Conservation (phyloP, 2,113 vertebrate genomes). For the Toxotes chatareus region DNA sequence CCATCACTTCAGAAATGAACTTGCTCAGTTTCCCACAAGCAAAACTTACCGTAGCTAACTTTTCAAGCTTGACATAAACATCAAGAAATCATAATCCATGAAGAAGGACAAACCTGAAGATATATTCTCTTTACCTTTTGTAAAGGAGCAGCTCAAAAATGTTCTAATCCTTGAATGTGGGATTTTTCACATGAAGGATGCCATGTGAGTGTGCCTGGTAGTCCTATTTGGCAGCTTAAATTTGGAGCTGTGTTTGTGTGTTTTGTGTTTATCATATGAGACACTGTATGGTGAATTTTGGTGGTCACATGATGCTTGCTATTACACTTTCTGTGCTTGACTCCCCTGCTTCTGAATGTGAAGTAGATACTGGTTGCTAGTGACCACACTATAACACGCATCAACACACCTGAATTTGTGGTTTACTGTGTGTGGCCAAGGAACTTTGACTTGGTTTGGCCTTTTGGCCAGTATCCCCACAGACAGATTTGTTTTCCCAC, state of each 20-base stretch:
- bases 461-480: conserved; percentile 57
- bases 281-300: conserved; percentile 12
- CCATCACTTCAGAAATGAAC: not conserved
- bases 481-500: conserved; percentile 54
- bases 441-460: conserved; percentile 67
- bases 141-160: not conserved
- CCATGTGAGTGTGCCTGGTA: not conserved
- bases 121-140: not conserved
- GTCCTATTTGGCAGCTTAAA: not conserved
- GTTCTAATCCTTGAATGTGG: not conserved
- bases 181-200: not conserved
- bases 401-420: conserved; percentile 72
- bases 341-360: conserved; percentile 26
- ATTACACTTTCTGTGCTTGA: conserved; percentile 15
- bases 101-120: not conserved
- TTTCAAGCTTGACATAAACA: not conserved
- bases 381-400: conserved; percentile 78
- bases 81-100: not conserved
- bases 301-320: conserved; percentile 6
- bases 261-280: not conserved
- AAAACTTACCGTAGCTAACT: no score
- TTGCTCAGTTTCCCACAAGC: not conserved
- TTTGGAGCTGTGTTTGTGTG: not conserved
- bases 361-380: conserved; percentile 49
- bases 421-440: conserved; percentile 68